A percentile compares a stretch with the other conserved stretches of the same genome.
Evolutionary conservation across 2,888 invertebrate species (phyloP).

Genomic region (Zaprionus obscuricornis): DNA sequence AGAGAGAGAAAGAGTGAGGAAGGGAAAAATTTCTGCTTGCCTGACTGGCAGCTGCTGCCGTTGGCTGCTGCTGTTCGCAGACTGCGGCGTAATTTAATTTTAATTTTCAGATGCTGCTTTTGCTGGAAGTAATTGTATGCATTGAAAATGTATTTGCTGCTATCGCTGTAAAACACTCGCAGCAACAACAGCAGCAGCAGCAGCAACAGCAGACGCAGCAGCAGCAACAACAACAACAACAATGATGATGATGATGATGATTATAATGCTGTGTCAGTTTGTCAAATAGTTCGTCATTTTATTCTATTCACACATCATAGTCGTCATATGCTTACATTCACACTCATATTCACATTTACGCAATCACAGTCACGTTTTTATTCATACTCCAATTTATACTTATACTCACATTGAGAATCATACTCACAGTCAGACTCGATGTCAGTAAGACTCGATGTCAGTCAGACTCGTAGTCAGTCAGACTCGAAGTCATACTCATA

Average conservation of each 20-base stretch:
- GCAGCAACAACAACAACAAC: conserved; percentile 12
- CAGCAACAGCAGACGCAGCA: conserved; percentile 14
- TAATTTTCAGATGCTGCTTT: conserved; percentile 76
- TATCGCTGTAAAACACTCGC: conserved; percentile 72
- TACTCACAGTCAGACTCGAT: too few species aligned
- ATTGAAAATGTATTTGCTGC: conserved; percentile 73
- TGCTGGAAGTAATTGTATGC: conserved; percentile 77
- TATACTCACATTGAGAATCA: too few species aligned
- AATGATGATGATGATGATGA: conserved; percentile 25
- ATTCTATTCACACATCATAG: too few species aligned
- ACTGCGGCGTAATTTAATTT: conserved; percentile 66
- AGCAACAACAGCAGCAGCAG: conserved; percentile 9
- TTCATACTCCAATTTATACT: too few species aligned
- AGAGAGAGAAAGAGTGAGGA: too few species aligned
- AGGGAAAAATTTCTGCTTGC: too few species aligned
- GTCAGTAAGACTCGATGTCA: too few species aligned
- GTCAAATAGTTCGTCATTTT: background rate
- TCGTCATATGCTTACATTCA: too few species aligned
- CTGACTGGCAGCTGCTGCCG: background rate
- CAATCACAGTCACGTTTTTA: too few species aligned
- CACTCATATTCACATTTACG: too few species aligned
- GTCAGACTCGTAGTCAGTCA: too few species aligned
- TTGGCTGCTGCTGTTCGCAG: conserved; percentile 5
- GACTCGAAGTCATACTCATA: too few species aligned
- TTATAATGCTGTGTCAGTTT: conserved; percentile 9